A percentile compares a stretch with the other conserved stretches of the same genome.
Conservation (phyloP, 2,797 vertebrate species). For the Hafferia zeledoni region DNA sequence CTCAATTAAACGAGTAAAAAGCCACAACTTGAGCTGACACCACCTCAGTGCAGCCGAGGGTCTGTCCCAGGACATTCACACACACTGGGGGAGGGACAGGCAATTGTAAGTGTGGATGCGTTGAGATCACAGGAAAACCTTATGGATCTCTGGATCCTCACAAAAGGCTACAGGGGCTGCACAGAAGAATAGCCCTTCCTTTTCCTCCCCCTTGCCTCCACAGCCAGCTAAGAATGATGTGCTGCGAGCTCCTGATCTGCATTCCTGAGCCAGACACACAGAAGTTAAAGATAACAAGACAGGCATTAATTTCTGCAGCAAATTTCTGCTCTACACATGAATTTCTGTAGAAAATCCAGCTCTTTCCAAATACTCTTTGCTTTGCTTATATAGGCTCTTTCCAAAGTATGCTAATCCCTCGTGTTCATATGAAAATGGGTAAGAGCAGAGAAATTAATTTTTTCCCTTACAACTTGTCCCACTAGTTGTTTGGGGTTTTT, state of each 20-base stretch:
- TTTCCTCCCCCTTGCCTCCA: neutral
- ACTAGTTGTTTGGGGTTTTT: neutral
- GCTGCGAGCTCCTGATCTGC: neutral
- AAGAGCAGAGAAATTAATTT: neutral
- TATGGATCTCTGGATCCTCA: neutral
- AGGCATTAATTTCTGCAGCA: neutral
- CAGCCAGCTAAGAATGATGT: neutral
- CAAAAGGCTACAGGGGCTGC: slow-evolving; percentile 38
- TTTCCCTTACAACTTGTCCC: neutral
- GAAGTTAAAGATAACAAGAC: neutral
- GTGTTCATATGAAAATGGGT: neutral
- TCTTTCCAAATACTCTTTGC: neutral
- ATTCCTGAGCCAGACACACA: neutral
- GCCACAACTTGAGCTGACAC: neutral
- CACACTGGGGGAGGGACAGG: neutral
- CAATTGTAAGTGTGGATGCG: neutral
- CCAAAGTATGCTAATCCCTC: neutral
- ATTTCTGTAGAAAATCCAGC: neutral
- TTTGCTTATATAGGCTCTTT: neutral
- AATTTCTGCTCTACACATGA: fast-evolving
- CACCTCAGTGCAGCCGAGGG: neutral
- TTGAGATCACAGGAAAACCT: slow-evolving; percentile 26
- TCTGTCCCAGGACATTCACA: slow-evolving; percentile 3
- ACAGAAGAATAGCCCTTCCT: slow-evolving; percentile 44
- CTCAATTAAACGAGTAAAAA: neutral